Evolutionary conservation across 2,797 vertebrate species (phyloP).

Genomic region (Poecilia gillii): DNA sequence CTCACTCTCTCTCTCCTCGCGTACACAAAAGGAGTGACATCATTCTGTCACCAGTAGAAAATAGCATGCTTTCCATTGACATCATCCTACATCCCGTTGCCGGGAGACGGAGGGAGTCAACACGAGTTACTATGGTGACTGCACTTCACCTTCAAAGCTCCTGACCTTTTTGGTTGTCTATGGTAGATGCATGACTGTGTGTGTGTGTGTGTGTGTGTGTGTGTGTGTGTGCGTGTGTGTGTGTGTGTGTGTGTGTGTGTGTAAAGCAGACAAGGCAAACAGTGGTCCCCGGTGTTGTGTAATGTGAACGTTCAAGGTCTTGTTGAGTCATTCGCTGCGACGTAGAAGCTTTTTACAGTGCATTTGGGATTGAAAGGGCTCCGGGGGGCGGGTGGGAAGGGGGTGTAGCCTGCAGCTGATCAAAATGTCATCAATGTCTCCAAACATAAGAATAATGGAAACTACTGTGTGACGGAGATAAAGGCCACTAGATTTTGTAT

Average conservation of each 20-base stretch:
- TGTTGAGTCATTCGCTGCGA: slow-evolving; percentile 59
- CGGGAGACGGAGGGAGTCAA: slow-evolving; percentile 78
- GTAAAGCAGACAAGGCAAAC: slow-evolving; percentile 29
- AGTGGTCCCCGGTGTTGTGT: slow-evolving; percentile 51
- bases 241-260: slow-evolving; percentile 21
- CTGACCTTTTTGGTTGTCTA: slow-evolving; percentile 70
- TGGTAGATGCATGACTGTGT: slow-evolving; percentile 29
- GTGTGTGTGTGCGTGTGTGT: slow-evolving; percentile 36
- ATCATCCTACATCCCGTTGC: slow-evolving; percentile 81
- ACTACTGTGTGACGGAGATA: background rate
- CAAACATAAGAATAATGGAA: background rate
- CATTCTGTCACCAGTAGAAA: slow-evolving; percentile 73
- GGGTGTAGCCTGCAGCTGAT: slow-evolving; percentile 3
- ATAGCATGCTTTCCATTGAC: slow-evolving; percentile 81
- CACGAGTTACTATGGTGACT: slow-evolving; percentile 80
- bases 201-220: slow-evolving; percentile 28
- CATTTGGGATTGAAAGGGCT: slow-evolving; percentile 33
- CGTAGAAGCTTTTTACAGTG: slow-evolving; percentile 20
- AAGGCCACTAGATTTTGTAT: background rate
- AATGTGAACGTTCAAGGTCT: slow-evolving; percentile 56
- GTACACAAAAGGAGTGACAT: slow-evolving; percentile 67
- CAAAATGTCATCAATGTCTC: slow-evolving; percentile 1
- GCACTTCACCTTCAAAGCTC: slow-evolving; percentile 80
- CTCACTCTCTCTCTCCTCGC: slow-evolving; percentile 16
- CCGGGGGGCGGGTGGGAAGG: background rate